phyloP scores from a whole-genome alignment of 2,113 vertebrate species.

The Cettia cetti region DNA sequence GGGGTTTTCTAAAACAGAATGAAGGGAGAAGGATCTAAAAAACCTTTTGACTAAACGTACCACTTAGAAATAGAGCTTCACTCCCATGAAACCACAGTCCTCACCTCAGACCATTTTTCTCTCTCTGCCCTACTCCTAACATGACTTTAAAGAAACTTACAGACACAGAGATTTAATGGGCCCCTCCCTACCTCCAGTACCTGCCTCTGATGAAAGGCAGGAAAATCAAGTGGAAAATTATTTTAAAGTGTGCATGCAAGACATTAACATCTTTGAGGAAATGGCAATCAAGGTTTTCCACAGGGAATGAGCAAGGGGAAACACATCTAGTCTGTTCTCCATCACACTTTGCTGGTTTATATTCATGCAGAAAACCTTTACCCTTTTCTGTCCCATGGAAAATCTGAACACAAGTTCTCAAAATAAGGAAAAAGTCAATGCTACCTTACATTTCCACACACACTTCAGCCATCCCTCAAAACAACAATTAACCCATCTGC shows the following conservation, averaged over 20 bases:
- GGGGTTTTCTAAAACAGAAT: neutral
- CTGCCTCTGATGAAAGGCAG: conserved; percentile 48
- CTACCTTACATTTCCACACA: neutral
- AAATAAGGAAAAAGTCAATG: neutral
- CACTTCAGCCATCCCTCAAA: neutral
- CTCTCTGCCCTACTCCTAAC: neutral
- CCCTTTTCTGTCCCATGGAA: neutral
- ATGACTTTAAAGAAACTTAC: neutral
- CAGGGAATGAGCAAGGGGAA: conserved; percentile 8
- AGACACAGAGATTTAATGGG: conserved; percentile 1
- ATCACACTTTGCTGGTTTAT: neutral
- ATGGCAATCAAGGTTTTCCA: conserved; percentile 42
- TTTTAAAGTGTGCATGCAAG: conserved; percentile 27
- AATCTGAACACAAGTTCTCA: neutral
- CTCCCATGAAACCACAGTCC: neutral
- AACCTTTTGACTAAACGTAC: neutral
- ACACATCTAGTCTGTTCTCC: neutral
- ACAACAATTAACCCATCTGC: neutral
- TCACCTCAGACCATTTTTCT: neutral
- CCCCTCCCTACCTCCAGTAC: conserved; percentile 35
- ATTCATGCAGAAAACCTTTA: neutral
- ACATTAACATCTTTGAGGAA: conserved; percentile 47
- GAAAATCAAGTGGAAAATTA: conserved; percentile 45
- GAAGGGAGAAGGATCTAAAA: neutral
- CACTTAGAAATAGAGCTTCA: neutral